A percentile compares a stretch with the other conserved stretches of the same genome.
phyloP scores from a whole-genome alignment of 2,888 invertebrate genomes.

The Mylabris sibirica region DNA sequence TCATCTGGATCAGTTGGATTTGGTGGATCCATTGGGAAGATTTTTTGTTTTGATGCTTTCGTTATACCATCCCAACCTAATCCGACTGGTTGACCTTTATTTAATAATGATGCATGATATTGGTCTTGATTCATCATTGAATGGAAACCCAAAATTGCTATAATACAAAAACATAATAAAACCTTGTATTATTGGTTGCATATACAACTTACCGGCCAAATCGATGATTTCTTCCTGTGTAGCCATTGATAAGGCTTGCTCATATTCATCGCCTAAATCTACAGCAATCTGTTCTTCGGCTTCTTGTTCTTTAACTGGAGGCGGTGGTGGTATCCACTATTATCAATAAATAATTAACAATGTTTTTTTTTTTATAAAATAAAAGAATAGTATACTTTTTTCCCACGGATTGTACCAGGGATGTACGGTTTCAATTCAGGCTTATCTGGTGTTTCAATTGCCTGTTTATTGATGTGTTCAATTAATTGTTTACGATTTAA shows the following conservation, averaged over 20 bases:
- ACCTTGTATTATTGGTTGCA: background rate
- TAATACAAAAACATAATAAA: slow-evolving; percentile 23
- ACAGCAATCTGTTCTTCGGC: slow-evolving; percentile 92
- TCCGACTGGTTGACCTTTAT: slow-evolving; percentile 90
- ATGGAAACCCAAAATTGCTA: slow-evolving; percentile 98
- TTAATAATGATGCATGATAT: slow-evolving; percentile 94
- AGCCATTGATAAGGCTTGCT: slow-evolving; percentile 85
- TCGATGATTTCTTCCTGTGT: slow-evolving; percentile 98
- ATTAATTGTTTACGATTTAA: slow-evolving; percentile 93
- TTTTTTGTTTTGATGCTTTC: slow-evolving; percentile 89
- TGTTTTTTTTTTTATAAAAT: background rate
- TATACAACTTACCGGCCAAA: slow-evolving; percentile 73
- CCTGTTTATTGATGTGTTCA: slow-evolving; percentile 97
- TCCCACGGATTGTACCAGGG: slow-evolving; percentile 89
- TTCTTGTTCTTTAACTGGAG: slow-evolving; percentile 74
- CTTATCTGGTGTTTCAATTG: slow-evolving; percentile 96
- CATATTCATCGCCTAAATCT: slow-evolving; percentile 94
- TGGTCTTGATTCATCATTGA: slow-evolving; percentile 99
- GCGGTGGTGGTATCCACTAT: slow-evolving; percentile 85
- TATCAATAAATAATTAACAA: slow-evolving; percentile 44
- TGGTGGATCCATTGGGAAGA: slow-evolving; percentile 93
- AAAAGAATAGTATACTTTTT: slow-evolving; percentile 69
- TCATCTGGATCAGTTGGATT: slow-evolving; percentile 96
- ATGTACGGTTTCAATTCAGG: slow-evolving; percentile 95
- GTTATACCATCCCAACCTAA: slow-evolving; percentile 95